phyloP scores from a whole-genome alignment of 2,888 invertebrate genomes.

The Drosophila leonis region DNA sequence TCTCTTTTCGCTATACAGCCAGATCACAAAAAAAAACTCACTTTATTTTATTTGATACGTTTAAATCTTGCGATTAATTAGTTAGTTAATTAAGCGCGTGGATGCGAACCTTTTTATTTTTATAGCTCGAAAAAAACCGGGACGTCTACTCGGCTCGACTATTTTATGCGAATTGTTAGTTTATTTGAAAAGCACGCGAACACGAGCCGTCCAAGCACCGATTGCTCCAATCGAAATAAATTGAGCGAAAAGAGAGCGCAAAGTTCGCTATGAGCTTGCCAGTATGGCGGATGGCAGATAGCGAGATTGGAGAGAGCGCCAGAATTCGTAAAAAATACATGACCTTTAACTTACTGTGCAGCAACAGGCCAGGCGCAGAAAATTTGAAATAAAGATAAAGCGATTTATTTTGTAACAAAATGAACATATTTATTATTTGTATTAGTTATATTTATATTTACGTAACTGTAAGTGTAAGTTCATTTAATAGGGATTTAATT shows the following conservation, averaged over 20 bases:
- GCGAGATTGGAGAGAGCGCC: not conserved
- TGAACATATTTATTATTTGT: not conserved
- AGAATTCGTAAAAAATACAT: not conserved
- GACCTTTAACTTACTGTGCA: not conserved
- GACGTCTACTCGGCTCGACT: constrained; percentile 47
- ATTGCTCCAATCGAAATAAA: constrained; percentile 12
- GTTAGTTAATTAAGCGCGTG: constrained; percentile 37
- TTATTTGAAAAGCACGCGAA: constrained; percentile 42
- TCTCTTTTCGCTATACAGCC: not conserved
- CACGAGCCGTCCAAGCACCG: not conserved
- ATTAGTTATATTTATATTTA: not conserved
- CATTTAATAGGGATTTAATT: not conserved
- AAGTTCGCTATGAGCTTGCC: constrained; percentile 1
- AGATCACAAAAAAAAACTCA: constrained; percentile 39
- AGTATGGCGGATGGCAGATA: constrained; percentile 8
- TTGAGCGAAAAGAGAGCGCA: constrained; percentile 15
- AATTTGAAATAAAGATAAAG: not conserved
- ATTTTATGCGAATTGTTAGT: constrained; percentile 37
- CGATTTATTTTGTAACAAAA: not conserved
- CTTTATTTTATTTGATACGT: constrained; percentile 46
- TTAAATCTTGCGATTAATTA: constrained; percentile 12
- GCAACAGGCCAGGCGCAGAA: not conserved
- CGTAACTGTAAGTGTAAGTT: not conserved
- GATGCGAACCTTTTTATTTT: constrained; percentile 33
- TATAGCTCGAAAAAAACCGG: constrained; percentile 21